Conservation (phyloP, 2,888 invertebrate genomes). For the Pedicia rivosa region DNA sequence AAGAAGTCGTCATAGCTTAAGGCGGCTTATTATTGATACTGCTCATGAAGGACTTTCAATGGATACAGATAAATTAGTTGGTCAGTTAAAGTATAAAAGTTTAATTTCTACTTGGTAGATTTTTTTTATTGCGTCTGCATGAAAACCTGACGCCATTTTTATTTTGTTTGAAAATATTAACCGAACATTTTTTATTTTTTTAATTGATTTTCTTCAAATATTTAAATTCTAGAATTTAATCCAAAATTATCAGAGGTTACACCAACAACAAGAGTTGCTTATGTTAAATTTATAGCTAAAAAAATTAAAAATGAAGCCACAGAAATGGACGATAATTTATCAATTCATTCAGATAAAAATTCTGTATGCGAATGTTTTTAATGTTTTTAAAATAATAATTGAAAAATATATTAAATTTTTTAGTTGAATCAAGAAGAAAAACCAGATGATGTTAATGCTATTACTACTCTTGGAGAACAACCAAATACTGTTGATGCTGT, state of each 20-base stretch:
- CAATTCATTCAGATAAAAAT: slow-evolving; percentile 4
- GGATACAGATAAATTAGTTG: slow-evolving; percentile 56
- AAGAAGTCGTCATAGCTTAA: slow-evolving; percentile 52
- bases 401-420: background rate
- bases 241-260: slow-evolving; percentile 60
- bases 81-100: slow-evolving; percentile 29
- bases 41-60: slow-evolving; percentile 46
- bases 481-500: background rate
- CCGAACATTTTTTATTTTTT: background rate
- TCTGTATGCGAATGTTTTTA: slow-evolving; percentile 17
- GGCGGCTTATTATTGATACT: slow-evolving; percentile 51
- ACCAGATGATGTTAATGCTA: background rate
- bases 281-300: slow-evolving; percentile 73
- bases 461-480: slow-evolving; percentile 5
- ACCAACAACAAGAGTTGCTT: slow-evolving; percentile 65
- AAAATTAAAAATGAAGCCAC: slow-evolving; percentile 37
- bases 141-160: too few relatives aligned
- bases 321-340: slow-evolving; percentile 12
- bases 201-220: slow-evolving; percentile 7
- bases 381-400: slow-evolving; percentile 9
- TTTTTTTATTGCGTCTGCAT: too few relatives aligned
- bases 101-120: too few relatives aligned
- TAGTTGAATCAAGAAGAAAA: background rate
- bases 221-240: slow-evolving; percentile 48
- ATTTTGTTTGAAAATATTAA: background rate